A percentile compares a stretch with the other conserved stretches of the same genome.
phyloP scores from a whole-genome alignment of 2,888 invertebrate species.

The Oxystoma pomonae region DNA sequence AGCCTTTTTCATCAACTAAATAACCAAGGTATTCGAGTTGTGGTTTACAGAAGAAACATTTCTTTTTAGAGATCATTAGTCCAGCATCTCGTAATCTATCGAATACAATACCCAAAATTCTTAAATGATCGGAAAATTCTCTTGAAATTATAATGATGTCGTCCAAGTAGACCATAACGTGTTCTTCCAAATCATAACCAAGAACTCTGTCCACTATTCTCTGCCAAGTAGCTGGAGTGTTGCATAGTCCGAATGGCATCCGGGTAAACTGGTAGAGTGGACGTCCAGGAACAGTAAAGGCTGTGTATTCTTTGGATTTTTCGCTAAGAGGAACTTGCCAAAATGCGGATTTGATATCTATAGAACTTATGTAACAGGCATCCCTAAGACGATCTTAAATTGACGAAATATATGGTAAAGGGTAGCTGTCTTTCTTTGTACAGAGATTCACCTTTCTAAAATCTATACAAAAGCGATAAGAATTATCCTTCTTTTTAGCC shows the following conservation, averaged over 20 bases:
- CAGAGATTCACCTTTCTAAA: not conserved
- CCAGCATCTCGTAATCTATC: too few species aligned
- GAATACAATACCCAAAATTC: too few species aligned
- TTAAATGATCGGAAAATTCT: too few species aligned
- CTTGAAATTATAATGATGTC: too few species aligned
- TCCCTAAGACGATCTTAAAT: not conserved
- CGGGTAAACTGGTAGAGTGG: constrained; percentile 34
- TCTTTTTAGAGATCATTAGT: too few species aligned
- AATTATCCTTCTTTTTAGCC: constrained; percentile 4
- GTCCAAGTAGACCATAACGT: too few species aligned
- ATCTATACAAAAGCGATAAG: constrained; percentile 4
- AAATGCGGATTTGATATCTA: constrained; percentile 13
- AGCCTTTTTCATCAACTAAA: constrained; percentile 31
- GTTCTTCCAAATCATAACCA: too few species aligned
- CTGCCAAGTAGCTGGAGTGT: constrained; percentile 35
- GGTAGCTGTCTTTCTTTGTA: constrained; percentile 7
- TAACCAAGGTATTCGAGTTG: constrained; percentile 37
- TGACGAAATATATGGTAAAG: constrained; percentile 5
- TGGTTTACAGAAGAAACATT: constrained; percentile 29
- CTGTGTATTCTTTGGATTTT: constrained; percentile 28
- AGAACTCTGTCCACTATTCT: too few species aligned
- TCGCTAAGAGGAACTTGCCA: constrained; percentile 23
- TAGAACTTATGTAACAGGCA: constrained; percentile 5
- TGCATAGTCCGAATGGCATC: constrained; percentile 35
- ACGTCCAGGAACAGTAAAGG: constrained; percentile 32